phyloP scores from a whole-genome alignment of 1,140 invertebrate species.

The Archivesica marissinica region DNA sequence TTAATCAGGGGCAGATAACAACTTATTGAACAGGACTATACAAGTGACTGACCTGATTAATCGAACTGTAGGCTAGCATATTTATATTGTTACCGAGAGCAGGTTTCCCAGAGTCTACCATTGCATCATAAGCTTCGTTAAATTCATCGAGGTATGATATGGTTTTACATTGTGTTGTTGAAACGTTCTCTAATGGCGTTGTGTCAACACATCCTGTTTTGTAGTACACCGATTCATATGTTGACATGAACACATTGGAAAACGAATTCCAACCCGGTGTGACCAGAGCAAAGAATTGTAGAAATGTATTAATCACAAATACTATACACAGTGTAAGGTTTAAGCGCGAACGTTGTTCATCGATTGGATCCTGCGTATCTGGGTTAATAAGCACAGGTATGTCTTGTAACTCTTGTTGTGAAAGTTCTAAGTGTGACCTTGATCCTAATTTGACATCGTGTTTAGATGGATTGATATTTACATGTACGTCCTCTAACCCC shows the following conservation, averaged over 20 bases:
- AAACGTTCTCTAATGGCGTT: neutral
- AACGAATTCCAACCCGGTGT: neutral
- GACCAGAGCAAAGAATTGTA: neutral
- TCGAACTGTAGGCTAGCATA: too few species aligned
- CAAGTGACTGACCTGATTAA: too few species aligned
- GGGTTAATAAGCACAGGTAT: neutral
- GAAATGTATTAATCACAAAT: neutral
- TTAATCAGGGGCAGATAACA: too few species aligned
- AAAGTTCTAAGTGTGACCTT: neutral
- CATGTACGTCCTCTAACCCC: neutral
- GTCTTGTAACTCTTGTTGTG: neutral
- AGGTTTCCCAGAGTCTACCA: neutral
- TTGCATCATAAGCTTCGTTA: neutral
- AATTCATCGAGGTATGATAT: neutral
- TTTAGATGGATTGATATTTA: neutral
- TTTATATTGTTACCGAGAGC: slow-evolving; percentile 3
- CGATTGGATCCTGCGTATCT: neutral
- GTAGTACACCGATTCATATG: neutral
- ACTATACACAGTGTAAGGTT: slow-evolving; percentile 1
- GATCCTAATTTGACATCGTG: neutral
- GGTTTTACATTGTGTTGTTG: neutral
- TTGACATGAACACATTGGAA: neutral
- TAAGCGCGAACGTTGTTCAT: neutral
- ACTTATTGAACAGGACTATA: too few species aligned
- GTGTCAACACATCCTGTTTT: neutral